Evolutionary conservation across 1,140 invertebrate species (phyloP).

Genomic region (Ladona fulva): DNA sequence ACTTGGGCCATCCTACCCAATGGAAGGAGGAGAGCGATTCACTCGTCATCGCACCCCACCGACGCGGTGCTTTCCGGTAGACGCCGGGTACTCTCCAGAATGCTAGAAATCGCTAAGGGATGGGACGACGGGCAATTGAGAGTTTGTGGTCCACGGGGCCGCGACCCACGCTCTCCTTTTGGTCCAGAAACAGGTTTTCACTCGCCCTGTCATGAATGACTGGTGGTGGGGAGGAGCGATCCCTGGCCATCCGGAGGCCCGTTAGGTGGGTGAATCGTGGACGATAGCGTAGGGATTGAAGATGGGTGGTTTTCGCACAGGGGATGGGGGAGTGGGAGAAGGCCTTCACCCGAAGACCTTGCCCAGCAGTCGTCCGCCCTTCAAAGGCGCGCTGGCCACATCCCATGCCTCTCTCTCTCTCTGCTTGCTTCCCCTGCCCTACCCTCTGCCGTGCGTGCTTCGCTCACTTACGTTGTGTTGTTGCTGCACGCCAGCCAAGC

Average conservation of each 20-base stretch:
- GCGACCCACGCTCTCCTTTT: no score
- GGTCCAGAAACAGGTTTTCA: no score
- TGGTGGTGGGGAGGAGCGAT: no score
- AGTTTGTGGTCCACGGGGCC: no score
- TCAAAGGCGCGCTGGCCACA: not conserved
- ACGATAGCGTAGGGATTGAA: not conserved
- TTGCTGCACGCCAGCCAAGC: not conserved
- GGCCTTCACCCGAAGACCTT: not conserved
- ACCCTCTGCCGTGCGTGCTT: not conserved
- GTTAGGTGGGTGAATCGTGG: not conserved
- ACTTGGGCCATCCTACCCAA: no score
- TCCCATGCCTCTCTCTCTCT: not conserved
- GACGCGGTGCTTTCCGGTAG: no score
- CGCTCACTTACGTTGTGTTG: constrained; percentile 7
- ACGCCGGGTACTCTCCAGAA: no score
- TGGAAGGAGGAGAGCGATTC: no score
- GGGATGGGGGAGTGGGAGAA: not conserved
- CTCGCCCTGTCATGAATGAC: no score
- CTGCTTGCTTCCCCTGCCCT: not conserved
- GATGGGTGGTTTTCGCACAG: not conserved
- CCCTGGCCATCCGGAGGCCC: not conserved
- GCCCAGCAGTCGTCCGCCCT: not conserved
- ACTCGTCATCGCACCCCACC: no score
- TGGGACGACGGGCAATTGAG: no score
- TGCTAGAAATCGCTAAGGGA: no score